Conservation (phyloP, 1,140 invertebrate genomes). For the Carcinoscorpius rotundicauda region DNA sequence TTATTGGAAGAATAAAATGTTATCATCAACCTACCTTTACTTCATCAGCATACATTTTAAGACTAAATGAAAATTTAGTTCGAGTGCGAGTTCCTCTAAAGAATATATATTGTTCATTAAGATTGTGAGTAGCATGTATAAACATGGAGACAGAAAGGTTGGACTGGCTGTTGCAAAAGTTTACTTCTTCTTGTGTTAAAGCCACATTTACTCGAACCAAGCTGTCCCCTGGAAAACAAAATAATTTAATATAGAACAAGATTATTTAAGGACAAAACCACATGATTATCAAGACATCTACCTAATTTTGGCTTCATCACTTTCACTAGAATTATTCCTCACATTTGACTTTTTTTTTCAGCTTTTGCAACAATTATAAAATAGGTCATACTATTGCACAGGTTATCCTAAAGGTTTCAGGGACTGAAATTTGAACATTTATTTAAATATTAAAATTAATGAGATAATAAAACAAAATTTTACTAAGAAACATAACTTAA, state of each 20-base stretch:
- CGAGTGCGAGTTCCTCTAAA: constrained; percentile 30
- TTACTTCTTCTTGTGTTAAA: constrained; percentile 29
- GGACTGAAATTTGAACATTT: no score
- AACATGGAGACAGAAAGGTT: constrained; percentile 17
- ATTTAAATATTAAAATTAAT: no score
- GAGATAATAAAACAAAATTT: no score
- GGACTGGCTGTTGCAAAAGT: constrained; percentile 26
- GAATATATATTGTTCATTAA: constrained; percentile 18
- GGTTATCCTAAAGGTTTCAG: no score
- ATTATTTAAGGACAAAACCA: neutral
- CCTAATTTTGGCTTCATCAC: neutral
- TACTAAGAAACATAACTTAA: no score
- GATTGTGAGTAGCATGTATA: constrained; percentile 21
- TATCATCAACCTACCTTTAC: constrained; percentile 26
- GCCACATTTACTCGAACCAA: constrained; percentile 29
- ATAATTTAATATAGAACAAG: constrained; percentile 10
- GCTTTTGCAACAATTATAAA: no score
- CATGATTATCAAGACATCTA: neutral
- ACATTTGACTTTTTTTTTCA: no score
- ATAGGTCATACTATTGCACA: no score
- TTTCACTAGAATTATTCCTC: no score
- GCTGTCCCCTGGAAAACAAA: constrained; percentile 27
- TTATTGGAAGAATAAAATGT: no score
- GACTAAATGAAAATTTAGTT: constrained; percentile 34
- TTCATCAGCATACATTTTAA: constrained; percentile 37